Percentiles rank a stretch among this genome's conserved stretches.
phyloP scores from a whole-genome alignment of 2,888 invertebrate genomes.

The Embidobia sp. region DNA sequence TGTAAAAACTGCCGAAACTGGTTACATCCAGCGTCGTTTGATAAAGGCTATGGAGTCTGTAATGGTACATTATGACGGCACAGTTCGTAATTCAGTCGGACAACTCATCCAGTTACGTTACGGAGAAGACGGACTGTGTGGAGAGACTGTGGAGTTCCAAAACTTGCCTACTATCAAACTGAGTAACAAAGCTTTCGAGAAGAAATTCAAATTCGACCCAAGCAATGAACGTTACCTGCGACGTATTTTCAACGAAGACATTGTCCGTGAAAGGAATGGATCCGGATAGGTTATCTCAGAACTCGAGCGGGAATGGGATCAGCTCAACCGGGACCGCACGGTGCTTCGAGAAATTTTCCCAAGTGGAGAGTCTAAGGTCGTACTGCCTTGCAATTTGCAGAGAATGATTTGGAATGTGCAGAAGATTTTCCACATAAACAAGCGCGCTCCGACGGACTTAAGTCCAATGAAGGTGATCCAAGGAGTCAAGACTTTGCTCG shows the following conservation, averaged over 20 bases:
- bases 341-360: conserved; percentile 96
- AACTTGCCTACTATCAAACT: conserved; percentile 96
- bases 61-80: conserved; percentile 99
- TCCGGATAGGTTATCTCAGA: conserved; percentile 95
- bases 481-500: conserved; percentile 93
- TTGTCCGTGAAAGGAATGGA: conserved; percentile 95
- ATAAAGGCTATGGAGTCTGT: conserved; percentile 99
- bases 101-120: conserved; percentile 97
- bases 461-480: conserved; percentile 96
- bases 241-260: conserved; percentile 95
- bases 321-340: conserved; percentile 92
- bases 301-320: conserved; percentile 98
- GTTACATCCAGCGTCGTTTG: conserved; percentile 99
- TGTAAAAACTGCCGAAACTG: conserved; percentile 99
- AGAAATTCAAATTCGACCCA: conserved; percentile 97
- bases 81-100: conserved; percentile 97
- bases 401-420: conserved; percentile 99
- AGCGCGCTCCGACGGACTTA: conserved; percentile 94
- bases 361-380: conserved; percentile 97
- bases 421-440: conserved; percentile 99
- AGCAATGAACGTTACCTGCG: conserved; percentile 96
- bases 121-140: conserved; percentile 99
- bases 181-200: conserved; percentile 97
- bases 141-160: conserved; percentile 98
- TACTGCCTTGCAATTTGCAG: conserved; percentile 98